phyloP scores from a whole-genome alignment of 2,797 vertebrate genomes.

The Myotis pilosus region DNA sequence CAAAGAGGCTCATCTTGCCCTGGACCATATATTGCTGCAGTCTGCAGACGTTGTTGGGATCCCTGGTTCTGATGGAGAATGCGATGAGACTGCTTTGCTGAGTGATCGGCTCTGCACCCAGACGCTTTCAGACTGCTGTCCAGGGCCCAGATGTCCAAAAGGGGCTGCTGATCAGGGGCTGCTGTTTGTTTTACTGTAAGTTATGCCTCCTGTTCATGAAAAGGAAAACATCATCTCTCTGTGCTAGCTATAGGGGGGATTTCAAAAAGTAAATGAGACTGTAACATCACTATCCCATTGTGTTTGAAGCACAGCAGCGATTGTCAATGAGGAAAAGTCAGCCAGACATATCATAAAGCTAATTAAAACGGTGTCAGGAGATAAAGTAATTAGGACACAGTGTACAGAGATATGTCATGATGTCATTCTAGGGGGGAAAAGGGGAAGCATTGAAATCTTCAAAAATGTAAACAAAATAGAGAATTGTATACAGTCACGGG shows the following conservation, averaged over 20 bases:
- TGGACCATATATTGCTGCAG: background rate
- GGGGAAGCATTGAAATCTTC: constrained; percentile 54
- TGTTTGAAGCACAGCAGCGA: constrained; percentile 19
- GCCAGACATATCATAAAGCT: constrained; percentile 61
- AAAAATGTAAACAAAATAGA: constrained; percentile 49
- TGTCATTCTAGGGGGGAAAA: constrained; percentile 40
- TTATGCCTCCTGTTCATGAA: constrained; percentile 10
- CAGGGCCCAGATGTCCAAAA: constrained; percentile 30
- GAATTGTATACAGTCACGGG: constrained; percentile 31
- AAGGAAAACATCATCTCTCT: background rate
- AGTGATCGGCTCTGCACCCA: background rate
- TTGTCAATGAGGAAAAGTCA: constrained; percentile 62
- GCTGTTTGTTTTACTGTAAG: constrained; percentile 3
- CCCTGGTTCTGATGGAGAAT: background rate
- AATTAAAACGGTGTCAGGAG: constrained; percentile 74
- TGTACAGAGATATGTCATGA: constrained; percentile 68
- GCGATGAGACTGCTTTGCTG: background rate
- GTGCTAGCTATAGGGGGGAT: background rate
- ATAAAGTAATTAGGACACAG: constrained; percentile 76
- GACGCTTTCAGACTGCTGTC: background rate
- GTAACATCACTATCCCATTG: constrained; percentile 6
- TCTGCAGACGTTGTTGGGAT: background rate
- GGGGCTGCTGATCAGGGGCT: background rate
- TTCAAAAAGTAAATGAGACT: constrained; percentile 56
- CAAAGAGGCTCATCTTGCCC: background rate